phyloP scores from a whole-genome alignment of 2,888 invertebrate genomes.

The Limnephilus lunatus region DNA sequence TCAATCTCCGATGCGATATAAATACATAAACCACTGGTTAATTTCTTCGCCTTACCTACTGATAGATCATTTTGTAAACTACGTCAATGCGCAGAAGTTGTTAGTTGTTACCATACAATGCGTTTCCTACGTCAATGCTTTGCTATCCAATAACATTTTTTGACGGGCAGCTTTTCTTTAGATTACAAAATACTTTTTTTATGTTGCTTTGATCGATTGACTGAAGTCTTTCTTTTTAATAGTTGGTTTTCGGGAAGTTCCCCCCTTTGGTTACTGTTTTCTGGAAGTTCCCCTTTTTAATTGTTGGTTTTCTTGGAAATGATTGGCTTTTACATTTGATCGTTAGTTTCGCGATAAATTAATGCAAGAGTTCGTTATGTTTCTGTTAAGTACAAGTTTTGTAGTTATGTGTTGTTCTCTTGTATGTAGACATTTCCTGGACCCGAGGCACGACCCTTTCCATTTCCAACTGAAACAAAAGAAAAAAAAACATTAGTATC shows the following conservation, averaged over 20 bases:
- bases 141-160: neutral
- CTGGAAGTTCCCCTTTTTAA: neutral
- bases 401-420: constrained; percentile 68
- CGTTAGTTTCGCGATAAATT: neutral
- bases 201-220: neutral
- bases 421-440: constrained; percentile 74
- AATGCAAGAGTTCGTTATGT: neutral
- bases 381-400: constrained; percentile 37
- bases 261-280: neutral
- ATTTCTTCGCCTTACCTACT: neutral
- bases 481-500: constrained; percentile 25
- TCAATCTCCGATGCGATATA: neutral
- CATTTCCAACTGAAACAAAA: constrained; percentile 72
- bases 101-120: neutral
- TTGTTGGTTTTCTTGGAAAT: no score
- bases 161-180: neutral
- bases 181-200: neutral
- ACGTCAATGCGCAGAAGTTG: neutral
- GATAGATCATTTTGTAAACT: neutral
- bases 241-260: neutral
- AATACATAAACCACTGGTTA: neutral
- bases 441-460: constrained; percentile 70
- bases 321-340: neutral
- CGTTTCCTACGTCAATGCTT: neutral
- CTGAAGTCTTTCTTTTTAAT: neutral